phyloP scores from a whole-genome alignment of 2,797 vertebrate genomes.

The Macropodus opercularis region DNA sequence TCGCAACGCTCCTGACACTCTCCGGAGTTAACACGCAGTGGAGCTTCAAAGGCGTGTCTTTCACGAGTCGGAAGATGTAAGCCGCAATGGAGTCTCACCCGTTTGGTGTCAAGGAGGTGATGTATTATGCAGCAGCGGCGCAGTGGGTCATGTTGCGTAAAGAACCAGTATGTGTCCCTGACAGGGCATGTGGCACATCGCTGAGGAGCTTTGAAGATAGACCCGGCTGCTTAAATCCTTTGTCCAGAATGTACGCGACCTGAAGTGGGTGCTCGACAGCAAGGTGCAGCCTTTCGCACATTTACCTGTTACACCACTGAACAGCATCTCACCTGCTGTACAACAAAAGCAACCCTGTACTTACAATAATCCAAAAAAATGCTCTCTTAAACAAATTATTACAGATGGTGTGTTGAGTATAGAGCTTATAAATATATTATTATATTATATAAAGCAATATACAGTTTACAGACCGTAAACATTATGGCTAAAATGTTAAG shows the following conservation, averaged over 20 bases:
- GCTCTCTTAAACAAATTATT: no score
- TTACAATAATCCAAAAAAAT: no score
- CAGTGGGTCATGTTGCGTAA: constrained; percentile 60
- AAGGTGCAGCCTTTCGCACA: background rate
- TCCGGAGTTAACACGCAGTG: constrained; percentile 53
- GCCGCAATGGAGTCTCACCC: constrained; percentile 44
- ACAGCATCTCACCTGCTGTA: background rate
- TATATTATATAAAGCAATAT: no score
- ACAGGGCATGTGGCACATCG: constrained; percentile 49
- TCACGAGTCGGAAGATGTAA: constrained; percentile 55
- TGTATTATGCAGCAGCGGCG: constrained; percentile 67
- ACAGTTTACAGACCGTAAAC: no score
- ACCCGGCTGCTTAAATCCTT: constrained; percentile 32
- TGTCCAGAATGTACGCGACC: constrained; percentile 26
- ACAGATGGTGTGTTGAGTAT: no score
- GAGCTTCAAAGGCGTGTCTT: constrained; percentile 64
- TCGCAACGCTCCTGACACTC: constrained; percentile 52
- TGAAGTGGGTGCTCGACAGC: constrained; percentile 20
- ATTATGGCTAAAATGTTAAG: no score
- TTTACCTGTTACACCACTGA: background rate
- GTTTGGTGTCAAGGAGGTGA: constrained; percentile 68
- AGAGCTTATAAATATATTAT: no score
- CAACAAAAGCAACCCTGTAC: no score
- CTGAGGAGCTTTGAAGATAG: constrained; percentile 49
- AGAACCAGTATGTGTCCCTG: constrained; percentile 49